A percentile compares a stretch with the other conserved stretches of the same genome.
Evolutionary conservation across 2,113 vertebrate genomes (phyloP).

Genomic region (Microcebus ravelobensis): DNA sequence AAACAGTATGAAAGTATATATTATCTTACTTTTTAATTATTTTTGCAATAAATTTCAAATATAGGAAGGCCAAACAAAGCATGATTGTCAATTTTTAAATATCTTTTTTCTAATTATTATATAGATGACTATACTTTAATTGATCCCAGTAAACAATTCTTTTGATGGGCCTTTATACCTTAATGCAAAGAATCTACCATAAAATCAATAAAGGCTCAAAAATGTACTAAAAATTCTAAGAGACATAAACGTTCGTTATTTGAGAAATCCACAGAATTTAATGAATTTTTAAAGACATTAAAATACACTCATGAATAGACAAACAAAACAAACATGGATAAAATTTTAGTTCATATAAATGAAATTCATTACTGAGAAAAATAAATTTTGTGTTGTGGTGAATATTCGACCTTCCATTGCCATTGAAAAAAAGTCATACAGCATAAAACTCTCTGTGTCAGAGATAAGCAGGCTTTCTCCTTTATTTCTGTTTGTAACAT

Average conservation of each 20-base stretch:
- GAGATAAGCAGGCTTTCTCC: not conserved
- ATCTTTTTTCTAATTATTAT: not conserved
- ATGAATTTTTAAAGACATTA: slow-evolving; percentile 14
- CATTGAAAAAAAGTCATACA: not conserved
- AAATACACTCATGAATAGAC: not conserved
- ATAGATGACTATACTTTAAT: not conserved
- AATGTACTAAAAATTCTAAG: not conserved
- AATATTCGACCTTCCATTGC: slow-evolving; percentile 25
- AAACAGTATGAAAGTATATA: not conserved
- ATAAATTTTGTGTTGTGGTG: not conserved
- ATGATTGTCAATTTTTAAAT: not conserved
- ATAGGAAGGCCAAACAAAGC: not conserved
- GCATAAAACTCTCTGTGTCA: not conserved
- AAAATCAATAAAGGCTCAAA: not conserved
- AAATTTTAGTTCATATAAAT: slow-evolving; percentile 16
- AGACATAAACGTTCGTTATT: not conserved
- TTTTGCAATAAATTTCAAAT: not conserved
- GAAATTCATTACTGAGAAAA: slow-evolving; percentile 50
- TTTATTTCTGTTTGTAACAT: slow-evolving; percentile 27
- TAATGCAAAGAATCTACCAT: not conserved
- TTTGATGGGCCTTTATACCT: not conserved
- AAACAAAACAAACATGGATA: not conserved
- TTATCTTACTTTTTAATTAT: slow-evolving; percentile 16
- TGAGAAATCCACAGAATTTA: not conserved
- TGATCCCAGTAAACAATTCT: not conserved